Percentiles rank a stretch among this genome's conserved stretches.
Conservation (phyloP, 2,888 invertebrate genomes). For the Endomychus coccineus region DNA sequence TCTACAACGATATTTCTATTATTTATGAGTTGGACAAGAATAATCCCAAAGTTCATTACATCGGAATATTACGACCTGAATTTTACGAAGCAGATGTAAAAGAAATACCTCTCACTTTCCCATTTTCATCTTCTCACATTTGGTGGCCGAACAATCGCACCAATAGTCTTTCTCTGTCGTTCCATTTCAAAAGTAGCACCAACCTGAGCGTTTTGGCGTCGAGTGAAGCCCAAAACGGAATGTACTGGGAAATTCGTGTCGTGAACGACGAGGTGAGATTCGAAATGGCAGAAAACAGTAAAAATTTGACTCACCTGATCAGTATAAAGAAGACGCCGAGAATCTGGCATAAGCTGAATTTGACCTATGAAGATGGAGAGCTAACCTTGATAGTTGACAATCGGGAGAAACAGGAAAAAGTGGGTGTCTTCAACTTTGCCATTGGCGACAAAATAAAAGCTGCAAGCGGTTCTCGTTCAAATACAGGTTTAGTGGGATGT, state of each 20-base stretch:
- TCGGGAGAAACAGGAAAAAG: slow-evolving; percentile 56
- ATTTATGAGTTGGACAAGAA: slow-evolving; percentile 78
- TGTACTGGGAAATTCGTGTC: slow-evolving; percentile 84
- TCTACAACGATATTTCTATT: slow-evolving; percentile 88
- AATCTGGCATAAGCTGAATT: slow-evolving; percentile 76
- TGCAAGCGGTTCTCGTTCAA: slow-evolving; percentile 70
- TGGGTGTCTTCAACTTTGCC: slow-evolving; percentile 39
- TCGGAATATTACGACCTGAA: slow-evolving; percentile 64
- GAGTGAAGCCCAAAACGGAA: slow-evolving; percentile 68
- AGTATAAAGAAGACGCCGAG: slow-evolving; percentile 75
- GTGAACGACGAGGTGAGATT: slow-evolving; percentile 81
- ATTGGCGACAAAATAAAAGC: slow-evolving; percentile 49
- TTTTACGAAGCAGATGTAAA: slow-evolving; percentile 78
- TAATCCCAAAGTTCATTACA: slow-evolving; percentile 65
- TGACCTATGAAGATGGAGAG: slow-evolving; percentile 68
- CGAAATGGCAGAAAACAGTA: slow-evolving; percentile 66
- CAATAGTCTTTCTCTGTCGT: slow-evolving; percentile 67
- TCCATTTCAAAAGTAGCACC: slow-evolving; percentile 79
- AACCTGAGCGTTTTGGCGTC: slow-evolving; percentile 76
- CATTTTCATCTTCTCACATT: slow-evolving; percentile 83
- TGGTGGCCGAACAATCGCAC: slow-evolving; percentile 78
- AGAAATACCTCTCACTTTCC: slow-evolving; percentile 85
- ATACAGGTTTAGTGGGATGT: slow-evolving; percentile 81
- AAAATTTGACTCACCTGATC: slow-evolving; percentile 69
- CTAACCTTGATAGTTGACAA: slow-evolving; percentile 70